These are phyloP conservation scores for Hexactinellida sp. DNA, from an alignment of 37 sponge, comb jelly and placozoan species.

Conservation along the genomic window DNA sequence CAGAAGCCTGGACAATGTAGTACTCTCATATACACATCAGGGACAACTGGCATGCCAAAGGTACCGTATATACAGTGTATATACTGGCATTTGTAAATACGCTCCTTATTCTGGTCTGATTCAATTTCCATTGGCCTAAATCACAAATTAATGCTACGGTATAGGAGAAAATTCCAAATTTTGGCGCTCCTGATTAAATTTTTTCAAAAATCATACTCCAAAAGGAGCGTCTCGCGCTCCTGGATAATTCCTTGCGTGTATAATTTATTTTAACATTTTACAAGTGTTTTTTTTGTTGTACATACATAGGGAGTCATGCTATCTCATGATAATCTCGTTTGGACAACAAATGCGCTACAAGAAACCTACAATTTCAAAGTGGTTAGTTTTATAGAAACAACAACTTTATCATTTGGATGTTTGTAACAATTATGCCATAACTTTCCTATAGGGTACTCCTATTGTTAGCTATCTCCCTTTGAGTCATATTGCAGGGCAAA, in stretches of 20 bases:
- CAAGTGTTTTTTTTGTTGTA: background rate
- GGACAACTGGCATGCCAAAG: conserved; percentile 7
- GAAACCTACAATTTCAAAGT: conserved; percentile 30
- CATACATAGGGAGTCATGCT: conserved; percentile 95
- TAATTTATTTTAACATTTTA: background rate
- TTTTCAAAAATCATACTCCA: too few species aligned
- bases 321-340: conserved; percentile 80
- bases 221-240: too few species aligned
- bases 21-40: background rate
- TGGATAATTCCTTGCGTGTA: background rate
- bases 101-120: too few species aligned
- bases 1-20: conserved; percentile 3
- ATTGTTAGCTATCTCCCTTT: conserved; percentile 79
- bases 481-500: conserved; percentile 82
- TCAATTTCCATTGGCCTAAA: too few species aligned
- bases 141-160: too few species aligned
- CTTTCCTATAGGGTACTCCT: conserved; percentile 31
- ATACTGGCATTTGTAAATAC: too few species aligned
- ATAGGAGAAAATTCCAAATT: too few species aligned
- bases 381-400: conserved; percentile 18
- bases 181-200: too few species aligned
- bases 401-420: too few species aligned
- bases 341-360: conserved; percentile 58
- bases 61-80: too few species aligned
- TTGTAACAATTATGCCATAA: background rate